Percentiles rank a stretch among this genome's conserved stretches.
Conservation (phyloP, 2,888 invertebrate species). For the Isotomurus palustris region DNA sequence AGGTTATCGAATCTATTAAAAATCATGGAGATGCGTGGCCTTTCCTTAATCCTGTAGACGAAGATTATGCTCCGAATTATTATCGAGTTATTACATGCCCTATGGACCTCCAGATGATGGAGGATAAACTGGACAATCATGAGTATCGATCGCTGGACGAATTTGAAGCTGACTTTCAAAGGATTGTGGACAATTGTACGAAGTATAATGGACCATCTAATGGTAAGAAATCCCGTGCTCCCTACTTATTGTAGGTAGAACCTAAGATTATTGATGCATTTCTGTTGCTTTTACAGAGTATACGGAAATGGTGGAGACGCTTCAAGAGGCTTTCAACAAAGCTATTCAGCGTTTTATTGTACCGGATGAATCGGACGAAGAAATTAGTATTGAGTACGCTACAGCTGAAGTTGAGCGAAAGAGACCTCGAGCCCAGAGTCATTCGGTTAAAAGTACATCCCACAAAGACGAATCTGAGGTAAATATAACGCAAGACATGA, state of each 20-base stretch:
- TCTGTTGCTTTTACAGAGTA: slow-evolving; percentile 78
- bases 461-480: neutral
- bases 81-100: slow-evolving; percentile 64
- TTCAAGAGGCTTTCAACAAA: slow-evolving; percentile 74
- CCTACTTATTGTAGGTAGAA: slow-evolving; percentile 3
- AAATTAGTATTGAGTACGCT: slow-evolving; percentile 49
- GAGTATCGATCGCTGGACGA: slow-evolving; percentile 72
- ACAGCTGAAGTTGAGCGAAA: slow-evolving; percentile 26
- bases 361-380: slow-evolving; percentile 61
- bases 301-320: slow-evolving; percentile 79
- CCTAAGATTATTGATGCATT: slow-evolving; percentile 32
- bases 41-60: slow-evolving; percentile 87
- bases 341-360: slow-evolving; percentile 78
- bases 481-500: neutral
- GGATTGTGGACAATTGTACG: slow-evolving; percentile 88
- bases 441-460: slow-evolving; percentile 37
- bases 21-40: slow-evolving; percentile 92
- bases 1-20: slow-evolving; percentile 80
- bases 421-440: slow-evolving; percentile 14
- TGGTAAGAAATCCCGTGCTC: slow-evolving; percentile 57
- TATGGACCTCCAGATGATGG: slow-evolving; percentile 84
- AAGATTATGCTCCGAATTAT: slow-evolving; percentile 82
- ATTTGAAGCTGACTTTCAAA: slow-evolving; percentile 81
- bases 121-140: slow-evolving; percentile 75
- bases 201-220: slow-evolving; percentile 89